Conservation (phyloP, 2,113 vertebrate species). For the Cettia cetti region DNA sequence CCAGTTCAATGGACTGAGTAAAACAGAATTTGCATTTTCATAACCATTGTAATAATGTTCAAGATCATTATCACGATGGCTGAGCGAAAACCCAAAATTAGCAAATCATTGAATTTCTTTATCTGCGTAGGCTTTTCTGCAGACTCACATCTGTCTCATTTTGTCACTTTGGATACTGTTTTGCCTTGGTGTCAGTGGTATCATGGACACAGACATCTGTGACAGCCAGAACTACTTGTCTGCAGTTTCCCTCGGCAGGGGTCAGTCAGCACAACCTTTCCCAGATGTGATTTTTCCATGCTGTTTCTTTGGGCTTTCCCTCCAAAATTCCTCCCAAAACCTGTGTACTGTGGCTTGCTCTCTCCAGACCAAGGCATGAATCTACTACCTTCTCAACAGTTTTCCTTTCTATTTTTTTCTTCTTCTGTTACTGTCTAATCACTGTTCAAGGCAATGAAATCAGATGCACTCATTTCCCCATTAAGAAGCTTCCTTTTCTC, state of each 20-base stretch:
- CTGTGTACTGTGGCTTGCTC: accelerated
- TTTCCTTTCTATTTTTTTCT: not conserved
- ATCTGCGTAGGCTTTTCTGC: not conserved
- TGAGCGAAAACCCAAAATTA: slow-evolving; percentile 1
- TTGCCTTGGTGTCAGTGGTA: not conserved
- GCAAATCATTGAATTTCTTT: not conserved
- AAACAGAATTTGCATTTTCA: slow-evolving; percentile 61
- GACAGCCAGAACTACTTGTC: not conserved
- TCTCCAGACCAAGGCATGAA: not conserved
- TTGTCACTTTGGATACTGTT: slow-evolving; percentile 4
- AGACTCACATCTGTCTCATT: slow-evolving; percentile 30
- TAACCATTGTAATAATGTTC: slow-evolving; percentile 31
- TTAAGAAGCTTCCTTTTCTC: not conserved
- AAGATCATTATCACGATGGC: not conserved
- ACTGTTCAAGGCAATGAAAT: not conserved
- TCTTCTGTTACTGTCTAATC: not conserved
- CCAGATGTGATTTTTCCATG: not conserved
- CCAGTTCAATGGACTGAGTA: slow-evolving; percentile 21
- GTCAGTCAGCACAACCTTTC: not conserved
- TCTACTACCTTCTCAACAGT: not conserved
- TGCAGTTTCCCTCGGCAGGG: not conserved
- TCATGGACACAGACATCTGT: not conserved
- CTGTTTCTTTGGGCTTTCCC: not conserved
- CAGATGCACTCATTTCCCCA: not conserved
- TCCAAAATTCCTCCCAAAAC: not conserved